phyloP scores from a whole-genome alignment of 2,113 vertebrate genomes.

The Ramphastos sulfuratus region DNA sequence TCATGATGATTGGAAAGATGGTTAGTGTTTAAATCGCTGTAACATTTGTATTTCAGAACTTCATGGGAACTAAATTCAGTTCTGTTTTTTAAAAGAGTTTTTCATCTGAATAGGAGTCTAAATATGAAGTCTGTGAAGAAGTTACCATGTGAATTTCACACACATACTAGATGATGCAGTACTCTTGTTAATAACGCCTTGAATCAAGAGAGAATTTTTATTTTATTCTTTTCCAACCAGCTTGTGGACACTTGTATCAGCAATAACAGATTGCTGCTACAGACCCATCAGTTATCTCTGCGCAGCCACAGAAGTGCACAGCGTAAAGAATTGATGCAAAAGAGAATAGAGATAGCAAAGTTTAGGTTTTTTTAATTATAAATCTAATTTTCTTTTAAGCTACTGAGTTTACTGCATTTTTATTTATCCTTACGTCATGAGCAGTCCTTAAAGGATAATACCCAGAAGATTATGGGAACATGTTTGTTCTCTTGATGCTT shows the following conservation, averaged over 20 bases:
- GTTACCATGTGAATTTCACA: background rate
- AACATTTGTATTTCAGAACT: background rate
- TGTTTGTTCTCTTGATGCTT: background rate
- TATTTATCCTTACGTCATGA: background rate
- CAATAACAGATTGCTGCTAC: background rate
- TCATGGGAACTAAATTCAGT: background rate
- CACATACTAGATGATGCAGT: background rate
- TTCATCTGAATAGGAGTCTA: background rate
- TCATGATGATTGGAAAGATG: constrained; percentile 99
- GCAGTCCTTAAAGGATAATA: background rate
- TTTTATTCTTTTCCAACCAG: background rate
- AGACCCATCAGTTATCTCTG: background rate
- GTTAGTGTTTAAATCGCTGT: constrained; percentile 72
- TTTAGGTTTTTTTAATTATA: background rate
- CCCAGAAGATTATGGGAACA: background rate
- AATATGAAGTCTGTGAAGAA: background rate
- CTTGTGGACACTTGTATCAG: background rate
- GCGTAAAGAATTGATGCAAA: background rate
- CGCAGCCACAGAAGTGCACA: background rate
- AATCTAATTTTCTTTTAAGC: background rate
- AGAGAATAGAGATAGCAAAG: background rate
- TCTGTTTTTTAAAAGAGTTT: background rate
- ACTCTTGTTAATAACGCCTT: background rate
- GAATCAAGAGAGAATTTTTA: background rate
- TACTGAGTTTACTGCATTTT: background rate